Base-by-base conservation (phyloP, 2,113 vertebrate genomes). In the Peromyscus maniculatus region DNA sequence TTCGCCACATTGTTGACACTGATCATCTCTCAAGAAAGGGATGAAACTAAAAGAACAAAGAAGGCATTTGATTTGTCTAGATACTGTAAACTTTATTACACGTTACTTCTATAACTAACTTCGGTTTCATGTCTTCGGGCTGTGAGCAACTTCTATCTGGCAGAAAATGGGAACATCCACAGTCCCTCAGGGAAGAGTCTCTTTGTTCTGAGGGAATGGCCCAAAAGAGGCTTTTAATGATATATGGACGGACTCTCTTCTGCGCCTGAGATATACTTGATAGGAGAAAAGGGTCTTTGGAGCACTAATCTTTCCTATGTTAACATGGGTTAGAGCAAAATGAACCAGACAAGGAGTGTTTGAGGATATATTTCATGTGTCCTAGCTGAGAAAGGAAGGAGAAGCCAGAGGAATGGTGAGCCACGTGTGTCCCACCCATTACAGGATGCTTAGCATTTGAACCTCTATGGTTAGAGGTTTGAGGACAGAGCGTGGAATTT, bases 141-240 rank as follows among this genome's bases (percentile, higher is more conserved):
- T 96, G 91, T 52, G 80, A 95, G 79, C 84, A 95, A 86, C 97
- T 96, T 98, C 94, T 96, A 21, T 77, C 91, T 95, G 91, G 79
- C 91, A 96, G 9, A 31, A 92, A 91, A 96, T 82, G 72, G 80
- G 93, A 97, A 36, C n/a, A 87, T 91, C 94, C 95, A 55, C 52
- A 93, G 84, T 31, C 49, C n/a, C 74, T 94, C 62, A 94, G 80
- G 39, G 95, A 43, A 96, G 78, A 95, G 43, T 33, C 39, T 96
- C 95, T 96, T 96, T 95, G 94, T 97, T 96, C 89, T n/a, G 21
- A 91, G 46, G 89, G 71, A 94, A 95, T 94, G 33, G 26, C 77
- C 77, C 46, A 39, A 94, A 89, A 49, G 36, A 95, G 36, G 26
- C 28, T 86, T 94, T 96, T 82, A 93, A 90, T 96, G 57, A 84